Evolutionary conservation across 2,888 invertebrate species (phyloP).

Genomic region (Agrilus mali): DNA sequence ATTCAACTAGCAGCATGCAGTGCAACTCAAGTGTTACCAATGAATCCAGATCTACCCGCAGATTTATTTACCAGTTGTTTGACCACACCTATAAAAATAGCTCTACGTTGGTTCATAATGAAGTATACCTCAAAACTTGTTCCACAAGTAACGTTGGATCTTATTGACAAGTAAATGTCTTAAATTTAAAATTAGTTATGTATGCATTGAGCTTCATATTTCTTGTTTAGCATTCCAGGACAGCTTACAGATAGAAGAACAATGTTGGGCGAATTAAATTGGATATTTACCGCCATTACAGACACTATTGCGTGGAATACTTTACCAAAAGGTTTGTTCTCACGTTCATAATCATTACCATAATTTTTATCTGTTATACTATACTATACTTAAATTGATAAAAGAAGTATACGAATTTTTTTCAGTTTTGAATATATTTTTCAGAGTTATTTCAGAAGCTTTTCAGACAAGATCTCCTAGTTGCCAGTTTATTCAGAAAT

Average conservation of each 20-base stretch:
- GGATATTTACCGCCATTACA: constrained; percentile 99
- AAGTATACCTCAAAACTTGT: constrained; percentile 71
- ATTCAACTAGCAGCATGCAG: constrained; percentile 96
- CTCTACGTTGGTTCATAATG: constrained; percentile 87
- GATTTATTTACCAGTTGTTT: constrained; percentile 96
- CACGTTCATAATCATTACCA: too few species aligned
- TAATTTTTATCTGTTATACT: too few species aligned
- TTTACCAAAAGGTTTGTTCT: constrained; percentile 58
- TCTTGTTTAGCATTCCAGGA: constrained; percentile 71
- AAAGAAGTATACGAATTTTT: too few species aligned
- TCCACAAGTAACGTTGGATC: constrained; percentile 68
- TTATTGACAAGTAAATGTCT: constrained; percentile 73
- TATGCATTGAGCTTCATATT: not conserved
- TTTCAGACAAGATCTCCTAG: constrained; percentile 93
- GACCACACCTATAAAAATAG: constrained; percentile 96
- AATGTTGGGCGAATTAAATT: constrained; percentile 97
- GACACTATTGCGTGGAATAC: constrained; percentile 99
- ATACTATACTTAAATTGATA: too few species aligned
- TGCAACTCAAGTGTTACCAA: constrained; percentile 85
- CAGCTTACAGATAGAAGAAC: constrained; percentile 88
- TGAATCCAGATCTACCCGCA: constrained; percentile 95
- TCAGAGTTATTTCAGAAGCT: constrained; percentile 87
- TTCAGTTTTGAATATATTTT: constrained; percentile 15
- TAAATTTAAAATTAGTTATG: not conserved
- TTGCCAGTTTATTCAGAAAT: constrained; percentile 96